Evolutionary conservation across 2,113 vertebrate genomes (phyloP).

Genomic region (Poeciliopsis prolifica): DNA sequence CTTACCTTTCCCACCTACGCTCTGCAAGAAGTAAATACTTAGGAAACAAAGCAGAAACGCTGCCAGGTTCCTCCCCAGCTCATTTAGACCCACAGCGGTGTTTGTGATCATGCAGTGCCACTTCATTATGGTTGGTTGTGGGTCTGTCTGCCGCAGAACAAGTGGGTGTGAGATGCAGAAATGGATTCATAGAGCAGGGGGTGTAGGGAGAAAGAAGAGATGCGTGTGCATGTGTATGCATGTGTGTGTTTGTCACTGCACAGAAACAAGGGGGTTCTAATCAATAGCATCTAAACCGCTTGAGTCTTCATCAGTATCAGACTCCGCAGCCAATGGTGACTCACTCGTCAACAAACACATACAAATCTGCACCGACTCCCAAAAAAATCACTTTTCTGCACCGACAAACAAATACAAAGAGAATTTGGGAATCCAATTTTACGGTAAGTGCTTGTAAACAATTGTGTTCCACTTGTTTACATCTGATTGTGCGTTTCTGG

Average conservation of each 20-base stretch:
- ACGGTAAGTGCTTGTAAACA: not conserved
- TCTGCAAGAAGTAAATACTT: constrained; percentile 61
- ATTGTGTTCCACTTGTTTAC: not conserved
- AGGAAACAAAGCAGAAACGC: constrained; percentile 56
- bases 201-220: constrained; percentile 2
- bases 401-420: constrained; percentile 2
- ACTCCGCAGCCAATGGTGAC: constrained; percentile 33
- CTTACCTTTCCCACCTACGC: constrained; percentile 41
- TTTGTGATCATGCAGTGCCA: constrained; percentile 69
- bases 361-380: not conserved
- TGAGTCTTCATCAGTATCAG: constrained; percentile 51
- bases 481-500: not conserved
- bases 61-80: constrained; percentile 54
- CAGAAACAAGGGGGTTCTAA: constrained; percentile 48
- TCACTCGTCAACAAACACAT: not conserved
- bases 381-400: constrained; percentile 3
- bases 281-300: constrained; percentile 58
- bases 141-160: constrained; percentile 63
- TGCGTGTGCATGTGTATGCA: not conserved
- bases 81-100: constrained; percentile 64
- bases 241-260: constrained; percentile 14
- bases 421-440: constrained; percentile 1
- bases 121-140: constrained; percentile 68
- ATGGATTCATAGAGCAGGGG: constrained; percentile 52
- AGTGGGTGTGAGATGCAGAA: constrained; percentile 60